These are phyloP conservation scores for Corythoichthys haematopterus DNA, from an alignment of 2,113 vertebrate species.

Conservation along the genomic window DNA sequence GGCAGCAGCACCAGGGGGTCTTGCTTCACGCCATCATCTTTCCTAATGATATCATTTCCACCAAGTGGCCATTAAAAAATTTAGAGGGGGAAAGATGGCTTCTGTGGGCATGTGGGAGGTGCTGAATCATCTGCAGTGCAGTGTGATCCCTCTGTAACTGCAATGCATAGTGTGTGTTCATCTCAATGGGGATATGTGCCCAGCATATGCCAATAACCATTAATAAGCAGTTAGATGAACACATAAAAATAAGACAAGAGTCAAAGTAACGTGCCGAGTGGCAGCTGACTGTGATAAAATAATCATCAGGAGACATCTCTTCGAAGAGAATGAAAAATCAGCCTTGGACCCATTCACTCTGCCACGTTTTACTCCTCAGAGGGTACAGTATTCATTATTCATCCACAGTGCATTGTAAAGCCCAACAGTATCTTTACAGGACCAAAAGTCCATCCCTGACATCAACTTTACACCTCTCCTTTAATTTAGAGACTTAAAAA, in stretches of 20 bases:
- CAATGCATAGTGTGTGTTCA: not conserved
- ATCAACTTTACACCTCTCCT: constrained; percentile 40
- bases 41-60: constrained; percentile 48
- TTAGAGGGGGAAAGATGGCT: constrained; percentile 39
- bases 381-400: constrained; percentile 65
- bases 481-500: constrained; percentile 31
- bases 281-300: constrained; percentile 59
- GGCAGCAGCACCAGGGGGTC: constrained; percentile 36
- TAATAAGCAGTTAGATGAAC: constrained; percentile 31
- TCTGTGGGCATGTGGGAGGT: constrained; percentile 23
- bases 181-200: not conserved
- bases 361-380: constrained; percentile 37
- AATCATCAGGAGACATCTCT: constrained; percentile 63
- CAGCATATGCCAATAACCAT: constrained; percentile 23
- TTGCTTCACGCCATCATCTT: constrained; percentile 61
- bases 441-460: constrained; percentile 30
- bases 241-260: constrained; percentile 28
- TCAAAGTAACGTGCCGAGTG: constrained; percentile 31
- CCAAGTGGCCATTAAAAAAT: constrained; percentile 60
- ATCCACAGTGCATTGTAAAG: constrained; percentile 41
- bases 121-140: constrained; percentile 22
- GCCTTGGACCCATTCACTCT: constrained; percentile 51
- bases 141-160: constrained; percentile 1
- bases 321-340: constrained; percentile 71
- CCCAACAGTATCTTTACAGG: constrained; percentile 42